Evolutionary conservation across 2,797 vertebrate genomes (phyloP), one percentile per base, ranked within the genome.

Genomic region (Meriones psammophilus): DNA sequence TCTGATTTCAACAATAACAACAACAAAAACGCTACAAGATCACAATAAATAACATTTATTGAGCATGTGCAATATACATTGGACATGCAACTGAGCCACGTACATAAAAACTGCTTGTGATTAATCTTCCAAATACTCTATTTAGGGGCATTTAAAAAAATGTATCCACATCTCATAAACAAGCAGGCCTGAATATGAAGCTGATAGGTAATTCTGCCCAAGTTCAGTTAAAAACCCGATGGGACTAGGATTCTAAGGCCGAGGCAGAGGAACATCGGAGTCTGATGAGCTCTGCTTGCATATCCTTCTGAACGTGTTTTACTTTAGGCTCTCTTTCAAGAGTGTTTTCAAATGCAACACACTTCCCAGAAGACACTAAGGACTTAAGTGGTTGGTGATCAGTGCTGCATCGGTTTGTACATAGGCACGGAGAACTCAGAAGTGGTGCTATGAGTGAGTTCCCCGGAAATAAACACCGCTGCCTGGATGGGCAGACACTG

Each of bases 241-340:
- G 24, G 54, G n/a, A 9, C 74, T 14, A 13, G 10, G 24, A 60
- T 68, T 84, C 36, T 22, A 24, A 0, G 1, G 50, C 30, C 5
- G 71, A 39, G 15, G 15, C 14, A 60, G 10, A 30, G n/a, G 54
- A 15, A 77, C 18, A 30, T 9, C 36, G 2, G 17, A 80, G 12
- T 80, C 42, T 26, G 58, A 33, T 24, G 64, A 33, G 50, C 69
- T 71, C 15, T 39, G 68, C 39, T 5, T 64, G 2, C 36, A 30
- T 68, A 42, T n/a, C 56, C 56, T 56, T 13, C 56, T 86, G 3
- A 13, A n/a, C 60, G n/a, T 12, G 2, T 22, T 54, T 91, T 81
- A 58, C 60, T 92, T 96, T 88, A 92, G 28, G 26, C 17, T 80
- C 36, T 94, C n/a, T 85, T 69, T 60, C 60, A 56, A 77, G 89